A percentile compares a stretch with the other conserved stretches of the same genome.
Conservation (phyloP, 2,113 vertebrate genomes). For the Heterotilapia buettikoferi region DNA sequence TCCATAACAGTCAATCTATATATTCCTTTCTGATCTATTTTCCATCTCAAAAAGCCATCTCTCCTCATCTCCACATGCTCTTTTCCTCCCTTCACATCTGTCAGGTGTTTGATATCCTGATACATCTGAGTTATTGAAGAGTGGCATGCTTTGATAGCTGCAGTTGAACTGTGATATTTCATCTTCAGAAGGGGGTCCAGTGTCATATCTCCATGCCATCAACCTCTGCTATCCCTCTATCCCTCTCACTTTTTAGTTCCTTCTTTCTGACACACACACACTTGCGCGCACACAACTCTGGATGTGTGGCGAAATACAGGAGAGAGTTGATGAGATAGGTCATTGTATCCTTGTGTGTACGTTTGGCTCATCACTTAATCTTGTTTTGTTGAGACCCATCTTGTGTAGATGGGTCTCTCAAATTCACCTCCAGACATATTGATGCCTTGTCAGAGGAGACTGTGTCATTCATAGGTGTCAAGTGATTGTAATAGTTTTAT, state of each 20-base stretch:
- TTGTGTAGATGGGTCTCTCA: background rate
- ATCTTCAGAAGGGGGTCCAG: background rate
- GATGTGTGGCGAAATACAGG: background rate
- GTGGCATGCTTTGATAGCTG: conserved; percentile 14
- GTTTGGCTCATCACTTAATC: conserved; percentile 41
- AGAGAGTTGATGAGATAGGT: conserved; percentile 1
- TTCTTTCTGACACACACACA: background rate
- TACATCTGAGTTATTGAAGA: conserved; percentile 21
- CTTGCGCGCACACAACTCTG: background rate
- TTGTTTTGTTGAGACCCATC: background rate
- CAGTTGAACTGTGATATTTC: background rate
- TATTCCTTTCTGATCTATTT: background rate
- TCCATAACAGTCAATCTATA: background rate
- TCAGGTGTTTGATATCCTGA: conserved; percentile 24
- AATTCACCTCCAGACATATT: conserved; percentile 64
- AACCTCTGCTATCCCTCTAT: background rate
- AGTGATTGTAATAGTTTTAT: background rate
- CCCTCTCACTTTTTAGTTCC: background rate
- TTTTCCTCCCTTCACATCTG: conserved; percentile 8
- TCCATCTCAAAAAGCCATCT: background rate
- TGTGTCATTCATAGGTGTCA: background rate
- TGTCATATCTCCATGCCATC: background rate
- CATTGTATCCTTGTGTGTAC: background rate
- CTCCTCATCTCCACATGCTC: conserved; percentile 1
- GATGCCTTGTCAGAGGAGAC: conserved; percentile 35